A percentile compares a stretch with the other conserved stretches of the same genome.
Conservation (phyloP, 2,888 invertebrate species). For the Caenorhabditis macrosperma region DNA sequence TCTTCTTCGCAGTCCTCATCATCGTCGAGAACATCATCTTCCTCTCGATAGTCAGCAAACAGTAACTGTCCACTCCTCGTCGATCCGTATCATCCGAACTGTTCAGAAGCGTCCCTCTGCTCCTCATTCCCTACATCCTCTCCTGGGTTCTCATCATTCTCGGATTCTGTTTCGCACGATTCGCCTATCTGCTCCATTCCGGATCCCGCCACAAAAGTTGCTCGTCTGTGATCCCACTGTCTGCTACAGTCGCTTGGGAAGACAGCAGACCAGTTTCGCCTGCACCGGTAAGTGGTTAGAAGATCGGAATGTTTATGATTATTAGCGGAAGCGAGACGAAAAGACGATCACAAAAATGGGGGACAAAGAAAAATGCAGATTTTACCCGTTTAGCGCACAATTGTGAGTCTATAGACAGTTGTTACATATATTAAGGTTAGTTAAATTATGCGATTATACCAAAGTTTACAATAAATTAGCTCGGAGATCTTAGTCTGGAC, state of each 20-base stretch:
- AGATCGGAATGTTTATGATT: background rate
- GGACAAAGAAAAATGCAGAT: slow-evolving; percentile 24
- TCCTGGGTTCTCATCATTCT: slow-evolving; percentile 57
- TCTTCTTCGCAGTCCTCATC: slow-evolving; percentile 52
- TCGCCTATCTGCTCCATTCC: slow-evolving; percentile 49
- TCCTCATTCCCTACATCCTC: slow-evolving; percentile 57
- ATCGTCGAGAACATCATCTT: slow-evolving; percentile 57
- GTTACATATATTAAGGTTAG: background rate
- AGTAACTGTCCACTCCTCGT: no score
- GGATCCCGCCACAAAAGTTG: slow-evolving; percentile 9
- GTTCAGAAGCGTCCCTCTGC: slow-evolving; percentile 49
- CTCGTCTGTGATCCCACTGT: slow-evolving; percentile 27
- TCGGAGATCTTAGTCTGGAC: no score
- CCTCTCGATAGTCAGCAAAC: slow-evolving; percentile 51
- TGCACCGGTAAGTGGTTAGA: slow-evolving; percentile 40
- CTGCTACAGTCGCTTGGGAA: slow-evolving; percentile 38
- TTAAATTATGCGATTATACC: no score
- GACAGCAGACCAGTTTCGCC: slow-evolving; percentile 50
- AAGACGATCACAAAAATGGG: slow-evolving; percentile 5
- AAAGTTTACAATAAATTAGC: no score
- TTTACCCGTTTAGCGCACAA: slow-evolving; percentile 20
- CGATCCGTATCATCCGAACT: background rate
- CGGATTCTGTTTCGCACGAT: slow-evolving; percentile 51
- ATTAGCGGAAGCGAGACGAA: background rate
- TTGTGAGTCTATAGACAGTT: background rate